Percentiles rank a stretch among this genome's conserved stretches.
Evolutionary conservation across 2,113 vertebrate genomes (phyloP).

Genomic region (Phylloscopus trochilus): DNA sequence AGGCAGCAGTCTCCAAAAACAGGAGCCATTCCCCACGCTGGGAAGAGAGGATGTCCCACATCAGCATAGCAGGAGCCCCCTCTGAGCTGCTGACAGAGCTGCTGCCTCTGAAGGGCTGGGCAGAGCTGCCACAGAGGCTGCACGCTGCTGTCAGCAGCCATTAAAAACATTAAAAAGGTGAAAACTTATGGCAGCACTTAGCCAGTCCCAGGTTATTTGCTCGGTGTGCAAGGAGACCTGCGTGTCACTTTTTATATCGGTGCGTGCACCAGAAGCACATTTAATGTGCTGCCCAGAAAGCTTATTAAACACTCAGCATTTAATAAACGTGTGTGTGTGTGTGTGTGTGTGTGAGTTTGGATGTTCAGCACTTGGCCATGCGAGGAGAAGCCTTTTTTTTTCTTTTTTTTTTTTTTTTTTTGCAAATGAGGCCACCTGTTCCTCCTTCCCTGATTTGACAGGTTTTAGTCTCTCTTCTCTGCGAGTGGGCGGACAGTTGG

Average conservation of each 20-base stretch:
- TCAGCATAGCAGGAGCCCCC: rapidly evolving
- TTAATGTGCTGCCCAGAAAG: background rate
- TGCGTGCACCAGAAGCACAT: background rate
- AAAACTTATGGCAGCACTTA: conserved; percentile 1
- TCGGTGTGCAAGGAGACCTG: background rate
- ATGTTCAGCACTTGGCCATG: background rate
- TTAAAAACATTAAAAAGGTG: background rate
- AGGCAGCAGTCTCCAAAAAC: background rate
- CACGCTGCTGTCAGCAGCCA: background rate
- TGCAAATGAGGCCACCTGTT: conserved; percentile 63
- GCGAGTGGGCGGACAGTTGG: conserved; percentile 62
- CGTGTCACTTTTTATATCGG: background rate
- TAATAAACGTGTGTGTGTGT: background rate
- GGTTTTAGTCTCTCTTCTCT: conserved; percentile 49
- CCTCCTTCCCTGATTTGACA: conserved; percentile 54
- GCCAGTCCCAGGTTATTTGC: conserved; percentile 1
- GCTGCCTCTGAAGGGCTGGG: background rate
- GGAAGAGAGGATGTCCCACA: background rate
- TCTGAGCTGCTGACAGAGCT: background rate
- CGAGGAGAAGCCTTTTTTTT: background rate
- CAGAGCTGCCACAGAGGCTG: background rate
- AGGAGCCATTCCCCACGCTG: rapidly evolving
- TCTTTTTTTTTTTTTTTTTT: background rate
- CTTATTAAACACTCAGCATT: background rate
- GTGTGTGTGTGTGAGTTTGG: background rate